Evolutionary conservation across 2,113 vertebrate genomes (phyloP).

Genomic region (Pipra filicauda): DNA sequence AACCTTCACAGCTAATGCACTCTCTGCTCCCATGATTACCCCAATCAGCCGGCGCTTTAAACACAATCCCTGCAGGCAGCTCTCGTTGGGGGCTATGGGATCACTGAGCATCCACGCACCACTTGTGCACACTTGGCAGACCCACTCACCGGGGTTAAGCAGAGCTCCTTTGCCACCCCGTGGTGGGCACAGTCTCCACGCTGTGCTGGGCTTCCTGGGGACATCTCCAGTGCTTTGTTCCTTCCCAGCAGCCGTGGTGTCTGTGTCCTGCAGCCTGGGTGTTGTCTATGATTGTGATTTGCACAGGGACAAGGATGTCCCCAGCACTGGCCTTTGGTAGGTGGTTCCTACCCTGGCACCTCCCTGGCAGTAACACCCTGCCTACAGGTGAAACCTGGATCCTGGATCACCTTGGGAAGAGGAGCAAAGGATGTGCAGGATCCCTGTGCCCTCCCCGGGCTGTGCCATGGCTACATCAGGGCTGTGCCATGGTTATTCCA

Average conservation of each 20-base stretch:
- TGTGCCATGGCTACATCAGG: background rate
- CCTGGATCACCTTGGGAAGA: background rate
- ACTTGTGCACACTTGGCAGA: background rate
- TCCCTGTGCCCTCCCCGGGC: background rate
- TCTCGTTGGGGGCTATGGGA: slow-evolving; percentile 35
- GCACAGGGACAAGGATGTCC: rapidly evolving
- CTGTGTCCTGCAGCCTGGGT: rapidly evolving
- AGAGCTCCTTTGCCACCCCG: slow-evolving; percentile 23
- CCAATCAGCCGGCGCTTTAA: slow-evolving; percentile 68
- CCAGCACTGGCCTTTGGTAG: rapidly evolving
- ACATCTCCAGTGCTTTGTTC: background rate
- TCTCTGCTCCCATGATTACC: slow-evolving; percentile 67
- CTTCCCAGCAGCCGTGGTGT: background rate
- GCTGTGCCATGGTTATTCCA: background rate
- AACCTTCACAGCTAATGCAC: slow-evolving; percentile 67
- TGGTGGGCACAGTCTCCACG: rapidly evolving
- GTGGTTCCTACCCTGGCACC: background rate
- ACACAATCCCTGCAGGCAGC: slow-evolving; percentile 64
- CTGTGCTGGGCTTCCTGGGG: background rate
- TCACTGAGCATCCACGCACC: background rate
- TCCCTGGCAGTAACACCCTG: background rate
- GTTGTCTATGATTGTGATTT: rapidly evolving
- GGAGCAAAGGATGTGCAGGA: background rate
- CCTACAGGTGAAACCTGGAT: rapidly evolving
- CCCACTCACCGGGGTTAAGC: rapidly evolving